Conservation (phyloP, 2,888 invertebrate genomes). For the Trilocha varians region DNA sequence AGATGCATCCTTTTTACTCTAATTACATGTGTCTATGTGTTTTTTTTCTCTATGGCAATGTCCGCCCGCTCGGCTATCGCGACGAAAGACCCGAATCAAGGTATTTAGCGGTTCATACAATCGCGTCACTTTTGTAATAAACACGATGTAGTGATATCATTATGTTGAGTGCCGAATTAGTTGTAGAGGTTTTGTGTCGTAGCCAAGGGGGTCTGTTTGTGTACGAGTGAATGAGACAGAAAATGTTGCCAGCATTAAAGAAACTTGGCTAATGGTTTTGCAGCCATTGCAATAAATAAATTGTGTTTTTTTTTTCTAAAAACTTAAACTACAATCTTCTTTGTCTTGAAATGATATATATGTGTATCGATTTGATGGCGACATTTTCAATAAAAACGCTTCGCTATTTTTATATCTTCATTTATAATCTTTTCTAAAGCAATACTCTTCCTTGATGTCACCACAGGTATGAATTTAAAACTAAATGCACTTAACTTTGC, state of each 20-base stretch:
- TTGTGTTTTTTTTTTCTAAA: background rate
- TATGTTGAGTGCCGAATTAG: slow-evolving; percentile 55
- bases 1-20: slow-evolving; percentile 74
- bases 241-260: slow-evolving; percentile 48
- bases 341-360: too few species aligned
- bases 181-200: slow-evolving; percentile 68
- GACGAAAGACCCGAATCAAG: slow-evolving; percentile 73
- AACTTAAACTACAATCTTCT: too few species aligned
- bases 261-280: too few species aligned
- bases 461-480: background rate
- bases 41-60: slow-evolving; percentile 82
- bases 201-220: slow-evolving; percentile 72
- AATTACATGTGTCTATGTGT: slow-evolving; percentile 77
- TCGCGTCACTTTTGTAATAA: slow-evolving; percentile 19
- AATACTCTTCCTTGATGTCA: background rate
- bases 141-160: slow-evolving; percentile 53
- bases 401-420: background rate
- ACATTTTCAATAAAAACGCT: background rate
- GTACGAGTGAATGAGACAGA: slow-evolving; percentile 43
- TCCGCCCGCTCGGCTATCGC: slow-evolving; percentile 77
- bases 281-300: too few species aligned
- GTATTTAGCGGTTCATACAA: slow-evolving; percentile 45
- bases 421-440: background rate
- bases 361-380: background rate
- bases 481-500: too few species aligned